phyloP scores from a whole-genome alignment of 2,888 invertebrate genomes.

The Pachydiplax longipennis region DNA sequence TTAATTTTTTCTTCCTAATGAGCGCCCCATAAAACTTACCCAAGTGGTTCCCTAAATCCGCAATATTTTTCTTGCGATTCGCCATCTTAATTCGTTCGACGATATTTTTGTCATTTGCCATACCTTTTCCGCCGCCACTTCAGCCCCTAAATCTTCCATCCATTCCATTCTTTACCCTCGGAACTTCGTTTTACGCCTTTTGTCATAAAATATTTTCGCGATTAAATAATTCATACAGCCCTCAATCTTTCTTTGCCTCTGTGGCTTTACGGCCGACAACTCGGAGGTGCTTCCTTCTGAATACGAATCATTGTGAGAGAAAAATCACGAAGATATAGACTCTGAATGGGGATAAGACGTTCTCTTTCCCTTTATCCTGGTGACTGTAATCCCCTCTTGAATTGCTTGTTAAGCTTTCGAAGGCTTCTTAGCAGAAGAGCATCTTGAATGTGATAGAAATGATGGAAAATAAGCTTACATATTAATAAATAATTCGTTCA shows the following conservation, averaged over 20 bases:
- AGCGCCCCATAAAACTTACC: neutral
- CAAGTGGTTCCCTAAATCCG: neutral
- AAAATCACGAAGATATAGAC: neutral
- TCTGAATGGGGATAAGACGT: no score
- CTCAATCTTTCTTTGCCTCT: neutral
- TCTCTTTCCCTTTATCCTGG: no score
- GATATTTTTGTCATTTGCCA: neutral
- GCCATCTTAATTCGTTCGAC: neutral
- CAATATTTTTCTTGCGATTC: neutral
- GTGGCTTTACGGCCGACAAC: neutral
- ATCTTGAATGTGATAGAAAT: no score
- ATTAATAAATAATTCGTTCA: no score
- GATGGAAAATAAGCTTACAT: no score
- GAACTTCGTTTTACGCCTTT: neutral
- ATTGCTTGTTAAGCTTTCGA: no score
- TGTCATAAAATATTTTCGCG: neutral
- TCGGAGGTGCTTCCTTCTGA: neutral
- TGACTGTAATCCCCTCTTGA: no score
- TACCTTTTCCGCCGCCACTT: neutral
- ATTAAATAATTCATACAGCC: neutral
- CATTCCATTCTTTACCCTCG: neutral
- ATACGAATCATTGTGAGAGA: neutral
- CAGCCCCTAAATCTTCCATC: neutral
- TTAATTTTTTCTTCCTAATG: neutral
- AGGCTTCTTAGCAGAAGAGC: no score